Evolutionary conservation across 2,888 invertebrate species (phyloP).

Genomic region (Drosophila paracracens): DNA sequence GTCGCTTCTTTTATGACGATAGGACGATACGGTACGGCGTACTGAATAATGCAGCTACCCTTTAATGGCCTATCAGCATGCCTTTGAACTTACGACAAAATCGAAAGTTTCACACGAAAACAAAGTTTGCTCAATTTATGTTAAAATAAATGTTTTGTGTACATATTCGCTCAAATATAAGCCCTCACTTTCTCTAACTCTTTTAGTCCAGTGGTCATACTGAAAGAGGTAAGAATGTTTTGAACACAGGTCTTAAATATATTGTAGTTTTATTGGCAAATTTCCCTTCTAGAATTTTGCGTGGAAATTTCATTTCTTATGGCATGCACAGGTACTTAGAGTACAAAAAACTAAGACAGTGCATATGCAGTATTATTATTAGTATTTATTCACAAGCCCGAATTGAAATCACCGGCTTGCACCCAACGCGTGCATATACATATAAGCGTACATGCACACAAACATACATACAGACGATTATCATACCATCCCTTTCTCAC

Average conservation of each 20-base stretch:
- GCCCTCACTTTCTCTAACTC: not conserved
- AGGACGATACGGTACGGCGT: not conserved
- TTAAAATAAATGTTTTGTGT: not conserved
- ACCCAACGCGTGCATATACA: too few species aligned
- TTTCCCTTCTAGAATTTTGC: not conserved
- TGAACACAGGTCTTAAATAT: not conserved
- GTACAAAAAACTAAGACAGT: not conserved
- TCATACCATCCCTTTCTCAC: not conserved
- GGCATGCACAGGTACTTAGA: not conserved
- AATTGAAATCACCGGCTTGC: too few species aligned
- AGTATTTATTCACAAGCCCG: too few species aligned
- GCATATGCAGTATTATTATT: too few species aligned
- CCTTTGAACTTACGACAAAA: constrained; percentile 3
- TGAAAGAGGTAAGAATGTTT: not conserved
- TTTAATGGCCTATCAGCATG: constrained; percentile 27
- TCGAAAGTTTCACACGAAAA: not conserved
- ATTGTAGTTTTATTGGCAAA: not conserved
- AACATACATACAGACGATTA: not conserved
- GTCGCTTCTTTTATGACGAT: constrained; percentile 33
- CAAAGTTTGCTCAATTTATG: not conserved
- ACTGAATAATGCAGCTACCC: constrained; percentile 45
- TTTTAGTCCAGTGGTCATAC: not conserved
- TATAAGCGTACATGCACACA: too few species aligned
- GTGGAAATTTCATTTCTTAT: not conserved
- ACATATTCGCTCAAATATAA: not conserved